Evolutionary conservation across 35 echinoderm and acorn worm species (phyloP).

Genomic region (Apostichopus japonicus): DNA sequence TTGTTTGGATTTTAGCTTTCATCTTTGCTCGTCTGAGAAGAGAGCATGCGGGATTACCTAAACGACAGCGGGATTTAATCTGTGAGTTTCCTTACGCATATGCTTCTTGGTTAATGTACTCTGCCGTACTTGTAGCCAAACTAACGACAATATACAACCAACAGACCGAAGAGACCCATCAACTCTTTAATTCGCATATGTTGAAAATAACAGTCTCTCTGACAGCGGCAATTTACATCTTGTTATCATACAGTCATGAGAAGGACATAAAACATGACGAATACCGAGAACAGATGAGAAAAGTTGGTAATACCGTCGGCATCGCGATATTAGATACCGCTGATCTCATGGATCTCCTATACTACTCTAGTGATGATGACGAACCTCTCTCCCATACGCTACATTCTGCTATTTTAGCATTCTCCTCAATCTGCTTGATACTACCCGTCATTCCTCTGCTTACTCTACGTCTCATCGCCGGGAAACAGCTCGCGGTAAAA

Average conservation of each 20-base stretch:
- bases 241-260: slow-evolving; percentile 84
- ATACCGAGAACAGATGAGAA: slow-evolving; percentile 76
- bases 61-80: slow-evolving; percentile 53
- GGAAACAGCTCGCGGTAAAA: slow-evolving; percentile 24
- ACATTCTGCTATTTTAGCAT: slow-evolving; percentile 64
- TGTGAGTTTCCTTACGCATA: slow-evolving; percentile 78
- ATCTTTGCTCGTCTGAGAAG: slow-evolving; percentile 48
- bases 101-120: slow-evolving; percentile 80
- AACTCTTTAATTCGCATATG: slow-evolving; percentile 65
- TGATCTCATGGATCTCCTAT: slow-evolving; percentile 76
- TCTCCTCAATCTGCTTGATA: slow-evolving; percentile 77
- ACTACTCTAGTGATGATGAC: slow-evolving; percentile 10
- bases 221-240: slow-evolving; percentile 67
- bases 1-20: slow-evolving; percentile 71
- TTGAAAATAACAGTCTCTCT: slow-evolving; percentile 83
- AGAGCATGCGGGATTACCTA: slow-evolving; percentile 53
- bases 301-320: slow-evolving; percentile 65
- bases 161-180: slow-evolving; percentile 46
- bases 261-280: slow-evolving; percentile 69
- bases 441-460: slow-evolving; percentile 78
- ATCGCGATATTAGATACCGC: slow-evolving; percentile 82
- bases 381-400: slow-evolving; percentile 63
- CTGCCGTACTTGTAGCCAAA: slow-evolving; percentile 76
- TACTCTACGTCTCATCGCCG: slow-evolving; percentile 68
- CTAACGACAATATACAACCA: slow-evolving; percentile 62